Base-by-base conservation (phyloP, 2,888 invertebrate species). In the Syrphus vitripennis region DNA sequence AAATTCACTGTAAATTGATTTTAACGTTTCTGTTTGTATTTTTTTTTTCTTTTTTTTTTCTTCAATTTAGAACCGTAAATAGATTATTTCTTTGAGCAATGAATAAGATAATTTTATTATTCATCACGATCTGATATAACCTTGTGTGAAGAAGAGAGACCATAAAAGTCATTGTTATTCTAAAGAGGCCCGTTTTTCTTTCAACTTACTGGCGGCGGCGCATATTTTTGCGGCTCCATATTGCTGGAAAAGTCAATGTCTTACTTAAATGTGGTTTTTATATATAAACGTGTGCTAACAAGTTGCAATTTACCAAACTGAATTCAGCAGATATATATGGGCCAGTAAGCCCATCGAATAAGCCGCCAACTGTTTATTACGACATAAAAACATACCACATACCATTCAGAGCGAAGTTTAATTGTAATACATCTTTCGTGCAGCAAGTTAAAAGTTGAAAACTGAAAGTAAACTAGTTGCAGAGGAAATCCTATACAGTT, bases 401-500 rank as follows among this genome's bases (percentile, higher is more conserved):
- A 29, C 74, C 74, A 74, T 79, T 57, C 70, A 63, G 63, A 70
- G 75, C 74, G 63, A 67, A 70, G 61, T 79, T 55, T 74, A 59
- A 74, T 74, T 59, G 65, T 75, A 84, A 84, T 80, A 72, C 76
- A 76, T 76, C 83, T 84, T 76, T 76, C 71, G 59, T 70, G 81
- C 57, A 71, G 37, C 67, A 65, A 72, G 84, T 80, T 37, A 29
- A 50, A 21, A 57, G 55, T 81, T 76, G 67, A 71, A 81, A 81
- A 84, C 75, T 45, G 84, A 84, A 84, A 84, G 84, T 81, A 80
- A 71, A 84, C 81, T 81, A 76, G 81, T 71, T 76, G 29, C 53
- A 59, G 71, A 81, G 81, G 84, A 84, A 84, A 84, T 81, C 65
- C 76, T 81, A 84, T 81, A 84, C 80, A 71, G 74, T 79, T 45